These are phyloP conservation scores for Styela plicata DNA, from an alignment of 23 tunicate genomes.

Conservation along the genomic window DNA sequence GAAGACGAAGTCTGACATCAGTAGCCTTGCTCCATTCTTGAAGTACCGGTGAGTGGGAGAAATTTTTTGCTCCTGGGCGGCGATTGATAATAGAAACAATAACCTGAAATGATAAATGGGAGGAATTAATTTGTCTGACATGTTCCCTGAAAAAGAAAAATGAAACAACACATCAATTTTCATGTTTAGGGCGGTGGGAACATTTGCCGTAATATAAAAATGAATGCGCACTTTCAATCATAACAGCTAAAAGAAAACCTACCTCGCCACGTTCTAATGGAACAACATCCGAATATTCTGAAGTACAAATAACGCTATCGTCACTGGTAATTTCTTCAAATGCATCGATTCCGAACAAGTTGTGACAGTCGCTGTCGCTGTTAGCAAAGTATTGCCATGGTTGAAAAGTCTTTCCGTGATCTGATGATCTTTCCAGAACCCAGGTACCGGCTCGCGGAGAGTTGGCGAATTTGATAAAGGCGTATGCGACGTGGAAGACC, in stretches of 20 bases:
- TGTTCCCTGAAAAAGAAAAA: too few species aligned
- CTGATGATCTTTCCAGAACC: slow-evolving; percentile 95
- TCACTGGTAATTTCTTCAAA: slow-evolving; percentile 86
- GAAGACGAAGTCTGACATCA: slow-evolving; percentile 73
- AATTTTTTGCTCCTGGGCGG: slow-evolving; percentile 92
- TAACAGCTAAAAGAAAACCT: background rate
- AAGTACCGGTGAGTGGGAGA: slow-evolving; percentile 71
- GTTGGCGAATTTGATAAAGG: slow-evolving; percentile 96
- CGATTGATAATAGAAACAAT: slow-evolving; percentile 94
- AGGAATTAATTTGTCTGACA: too few species aligned
- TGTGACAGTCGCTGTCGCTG: slow-evolving; percentile 92
- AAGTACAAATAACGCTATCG: slow-evolving; percentile 92
- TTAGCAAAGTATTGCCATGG: slow-evolving; percentile 99
- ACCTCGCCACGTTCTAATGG: slow-evolving; percentile 99
- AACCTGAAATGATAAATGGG: too few species aligned
- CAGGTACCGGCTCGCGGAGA: slow-evolving; percentile 99
- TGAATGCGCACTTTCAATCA: too few species aligned
- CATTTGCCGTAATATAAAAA: too few species aligned
- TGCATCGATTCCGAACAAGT: slow-evolving; percentile 82
- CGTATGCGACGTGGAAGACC: slow-evolving; percentile 99
- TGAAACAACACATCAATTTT: too few species aligned
- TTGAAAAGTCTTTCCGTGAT: slow-evolving; percentile 76
- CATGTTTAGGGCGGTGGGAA: too few species aligned
- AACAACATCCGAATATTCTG: slow-evolving; percentile 82
- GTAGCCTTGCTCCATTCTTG: slow-evolving; percentile 99